phyloP scores from a whole-genome alignment of 2,797 vertebrate species.

The Epinephelus malabaricus region DNA sequence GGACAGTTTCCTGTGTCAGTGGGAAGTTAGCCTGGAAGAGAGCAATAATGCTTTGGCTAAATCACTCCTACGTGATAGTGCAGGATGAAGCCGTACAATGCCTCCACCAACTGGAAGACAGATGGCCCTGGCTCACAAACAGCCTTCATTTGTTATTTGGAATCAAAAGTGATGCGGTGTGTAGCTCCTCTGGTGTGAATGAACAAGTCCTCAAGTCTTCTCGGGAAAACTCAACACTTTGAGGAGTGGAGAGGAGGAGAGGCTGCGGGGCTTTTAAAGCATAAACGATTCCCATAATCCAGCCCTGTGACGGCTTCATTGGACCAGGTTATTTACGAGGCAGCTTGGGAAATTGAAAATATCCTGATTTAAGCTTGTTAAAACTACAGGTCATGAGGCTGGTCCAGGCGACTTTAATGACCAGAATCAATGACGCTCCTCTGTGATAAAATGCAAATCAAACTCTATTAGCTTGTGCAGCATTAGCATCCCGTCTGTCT shows the following conservation, averaged over 20 bases:
- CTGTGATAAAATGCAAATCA: slow-evolving; percentile 69
- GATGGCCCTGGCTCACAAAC: slow-evolving; percentile 59
- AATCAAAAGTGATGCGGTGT: slow-evolving; percentile 36
- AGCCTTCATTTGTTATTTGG: slow-evolving; percentile 57
- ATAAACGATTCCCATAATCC: slow-evolving; percentile 42
- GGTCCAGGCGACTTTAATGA: slow-evolving; percentile 64
- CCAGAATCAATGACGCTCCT: slow-evolving; percentile 44
- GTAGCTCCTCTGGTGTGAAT: slow-evolving; percentile 34
- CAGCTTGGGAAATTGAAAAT: slow-evolving; percentile 71
- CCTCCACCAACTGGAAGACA: slow-evolving; percentile 56
- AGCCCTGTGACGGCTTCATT: slow-evolving; percentile 32
- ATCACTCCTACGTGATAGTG: slow-evolving; percentile 35
- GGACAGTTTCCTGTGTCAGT: slow-evolving; percentile 32
- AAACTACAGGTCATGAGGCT: slow-evolving; percentile 58
- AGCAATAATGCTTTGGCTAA: slow-evolving; percentile 38
- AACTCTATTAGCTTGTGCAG: slow-evolving; percentile 52
- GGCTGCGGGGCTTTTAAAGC: slow-evolving; percentile 23
- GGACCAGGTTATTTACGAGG: slow-evolving; percentile 50
- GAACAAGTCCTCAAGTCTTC: slow-evolving; percentile 6
- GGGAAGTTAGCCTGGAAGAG: slow-evolving; percentile 43
- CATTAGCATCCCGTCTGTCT: slow-evolving; percentile 29
- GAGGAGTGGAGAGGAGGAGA: slow-evolving; percentile 11
- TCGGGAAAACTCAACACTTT: neutral
- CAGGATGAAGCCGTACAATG: slow-evolving; percentile 37
- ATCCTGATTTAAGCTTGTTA: slow-evolving; percentile 67